Evolutionary conservation across 2,888 invertebrate genomes (phyloP).

Genomic region (Platycheirus albimanus): DNA sequence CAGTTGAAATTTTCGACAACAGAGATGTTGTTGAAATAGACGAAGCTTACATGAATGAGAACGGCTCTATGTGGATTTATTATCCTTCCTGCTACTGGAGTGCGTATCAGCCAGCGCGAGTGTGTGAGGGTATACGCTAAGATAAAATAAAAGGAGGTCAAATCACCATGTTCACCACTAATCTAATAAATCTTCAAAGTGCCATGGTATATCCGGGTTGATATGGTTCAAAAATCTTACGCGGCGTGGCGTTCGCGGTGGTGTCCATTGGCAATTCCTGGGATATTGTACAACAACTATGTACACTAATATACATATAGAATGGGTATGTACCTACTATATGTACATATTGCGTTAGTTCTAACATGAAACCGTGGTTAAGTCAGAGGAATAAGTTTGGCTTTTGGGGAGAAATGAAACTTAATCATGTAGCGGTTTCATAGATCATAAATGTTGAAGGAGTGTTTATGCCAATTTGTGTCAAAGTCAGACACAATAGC

Average conservation of each 20-base stretch:
- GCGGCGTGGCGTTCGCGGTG: conserved; percentile 39
- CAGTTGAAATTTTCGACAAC: conserved; percentile 65
- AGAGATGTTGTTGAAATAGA: conserved; percentile 68
- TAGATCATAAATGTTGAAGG: conserved; percentile 33
- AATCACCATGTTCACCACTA: conserved; percentile 69
- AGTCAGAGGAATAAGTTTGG: conserved; percentile 9
- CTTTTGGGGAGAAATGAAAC: conserved; percentile 11
- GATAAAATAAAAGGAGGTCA: conserved; percentile 62
- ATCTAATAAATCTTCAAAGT: conserved; percentile 67
- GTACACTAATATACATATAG: neutral
- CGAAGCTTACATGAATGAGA: conserved; percentile 64
- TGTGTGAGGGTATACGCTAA: conserved; percentile 11
- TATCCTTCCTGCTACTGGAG: conserved; percentile 43
- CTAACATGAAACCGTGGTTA: conserved; percentile 29
- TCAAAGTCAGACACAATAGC: conserved; percentile 52
- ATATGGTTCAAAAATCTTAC: conserved; percentile 60
- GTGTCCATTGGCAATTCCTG: conserved; percentile 18
- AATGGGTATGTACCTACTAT: no score
- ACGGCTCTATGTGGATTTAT: conserved; percentile 63
- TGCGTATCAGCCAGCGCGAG: conserved; percentile 38
- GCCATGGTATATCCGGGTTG: conserved; percentile 64
- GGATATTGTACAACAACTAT: conserved; percentile 4
- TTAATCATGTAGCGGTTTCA: conserved; percentile 14
- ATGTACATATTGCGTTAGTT: conserved; percentile 15
- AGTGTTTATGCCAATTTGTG: conserved; percentile 44